Conservation (phyloP, 2,888 invertebrate genomes). For the Chrysolina americana region DNA sequence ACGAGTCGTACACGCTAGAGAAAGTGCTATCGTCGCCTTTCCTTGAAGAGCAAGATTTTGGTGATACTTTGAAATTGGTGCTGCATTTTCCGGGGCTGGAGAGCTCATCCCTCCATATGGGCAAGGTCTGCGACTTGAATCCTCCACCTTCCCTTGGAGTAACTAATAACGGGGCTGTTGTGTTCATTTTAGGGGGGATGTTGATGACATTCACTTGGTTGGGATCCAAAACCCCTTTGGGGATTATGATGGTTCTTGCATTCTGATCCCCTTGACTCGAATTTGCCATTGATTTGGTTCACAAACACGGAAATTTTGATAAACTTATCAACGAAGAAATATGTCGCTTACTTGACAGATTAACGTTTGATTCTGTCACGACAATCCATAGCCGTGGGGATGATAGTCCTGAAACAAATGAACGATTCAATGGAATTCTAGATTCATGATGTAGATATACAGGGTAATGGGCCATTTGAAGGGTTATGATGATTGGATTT, state of each 20-base stretch:
- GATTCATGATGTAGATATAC: not conserved
- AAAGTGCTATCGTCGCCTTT: not conserved
- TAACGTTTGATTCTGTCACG: constrained; percentile 1
- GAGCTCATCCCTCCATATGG: constrained; percentile 44
- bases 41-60: not conserved
- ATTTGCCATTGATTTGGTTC: constrained; percentile 30
- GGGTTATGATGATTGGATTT: not conserved
- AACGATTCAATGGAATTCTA: not conserved
- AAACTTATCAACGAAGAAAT: constrained; percentile 14
- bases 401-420: not conserved
- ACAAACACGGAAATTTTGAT: constrained; percentile 35
- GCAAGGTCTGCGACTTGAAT: constrained; percentile 32
- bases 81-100: not conserved
- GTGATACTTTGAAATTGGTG: not conserved
- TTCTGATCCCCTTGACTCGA: constrained; percentile 17
- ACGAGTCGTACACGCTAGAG: constrained; percentile 21
- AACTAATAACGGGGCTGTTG: constrained; percentile 40
- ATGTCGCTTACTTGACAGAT: not conserved
- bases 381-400: not conserved
- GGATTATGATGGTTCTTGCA: constrained; percentile 59
- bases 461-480: not conserved
- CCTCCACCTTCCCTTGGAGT: constrained; percentile 24
- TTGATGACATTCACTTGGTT: constrained; percentile 62
- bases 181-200: constrained; percentile 59
- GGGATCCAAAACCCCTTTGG: constrained; percentile 62